These are phyloP conservation scores for Sesamia nonagrioides DNA, from an alignment of 1,140 invertebrate species.

Conservation along the genomic window DNA sequence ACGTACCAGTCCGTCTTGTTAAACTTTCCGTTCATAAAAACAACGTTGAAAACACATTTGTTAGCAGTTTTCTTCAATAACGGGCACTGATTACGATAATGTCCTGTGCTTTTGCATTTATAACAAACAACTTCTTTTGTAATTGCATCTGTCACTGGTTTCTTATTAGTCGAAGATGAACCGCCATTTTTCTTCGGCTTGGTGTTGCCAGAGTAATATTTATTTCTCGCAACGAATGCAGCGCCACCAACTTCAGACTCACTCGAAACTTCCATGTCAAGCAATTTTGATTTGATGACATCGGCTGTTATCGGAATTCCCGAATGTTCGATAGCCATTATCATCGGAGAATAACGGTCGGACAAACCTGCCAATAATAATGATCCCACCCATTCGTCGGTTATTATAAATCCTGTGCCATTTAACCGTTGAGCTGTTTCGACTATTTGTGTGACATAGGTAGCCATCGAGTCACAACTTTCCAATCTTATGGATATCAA, in stretches of 20 bases:
- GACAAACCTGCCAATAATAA: slow-evolving; percentile 54
- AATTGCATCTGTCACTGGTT: slow-evolving; percentile 17
- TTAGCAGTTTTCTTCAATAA: slow-evolving; percentile 50
- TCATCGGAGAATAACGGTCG: slow-evolving; percentile 50
- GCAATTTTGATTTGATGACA: slow-evolving; percentile 50
- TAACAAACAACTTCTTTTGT: slow-evolving; percentile 19
- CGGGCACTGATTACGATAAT: slow-evolving; percentile 55
- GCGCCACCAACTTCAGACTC: background rate
- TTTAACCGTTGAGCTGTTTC: slow-evolving; percentile 52
- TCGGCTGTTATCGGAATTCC: slow-evolving; percentile 52
- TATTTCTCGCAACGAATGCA: slow-evolving; percentile 20
- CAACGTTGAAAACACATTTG: slow-evolving; percentile 47
- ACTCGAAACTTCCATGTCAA: slow-evolving; percentile 44
- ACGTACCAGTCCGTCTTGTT: slow-evolving; percentile 37
- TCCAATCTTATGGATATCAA: slow-evolving; percentile 50
- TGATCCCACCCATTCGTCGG: slow-evolving; percentile 10
- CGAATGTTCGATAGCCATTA: slow-evolving; percentile 53
- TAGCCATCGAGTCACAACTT: slow-evolving; percentile 52
- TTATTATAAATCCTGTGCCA: slow-evolving; percentile 51
- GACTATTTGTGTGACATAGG: slow-evolving; percentile 55
- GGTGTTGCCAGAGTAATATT: too few relatives aligned
- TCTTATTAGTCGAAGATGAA: slow-evolving; percentile 6
- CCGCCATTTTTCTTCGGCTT: slow-evolving; percentile 25
- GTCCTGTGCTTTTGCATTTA: slow-evolving; percentile 52
- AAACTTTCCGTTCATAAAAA: slow-evolving; percentile 39